Percentiles rank a stretch among this genome's conserved stretches.
Conservation (phyloP, 2,888 invertebrate species). For the Prenolepis imparis region DNA sequence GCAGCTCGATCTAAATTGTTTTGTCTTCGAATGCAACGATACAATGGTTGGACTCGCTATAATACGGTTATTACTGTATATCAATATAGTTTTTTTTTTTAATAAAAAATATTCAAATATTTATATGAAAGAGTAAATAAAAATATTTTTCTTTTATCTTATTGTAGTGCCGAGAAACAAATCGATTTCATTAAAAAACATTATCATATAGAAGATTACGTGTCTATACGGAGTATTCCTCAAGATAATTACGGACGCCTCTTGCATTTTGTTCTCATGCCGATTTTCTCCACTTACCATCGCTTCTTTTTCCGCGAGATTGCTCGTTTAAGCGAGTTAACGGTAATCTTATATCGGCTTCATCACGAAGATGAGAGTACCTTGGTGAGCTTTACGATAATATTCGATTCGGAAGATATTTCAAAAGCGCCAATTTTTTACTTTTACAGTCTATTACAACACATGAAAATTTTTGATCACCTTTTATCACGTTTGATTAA, state of each 20-base stretch:
- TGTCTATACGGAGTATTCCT: constrained; percentile 79
- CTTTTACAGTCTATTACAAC: neutral
- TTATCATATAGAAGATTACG: constrained; percentile 85
- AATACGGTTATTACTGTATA: constrained; percentile 85
- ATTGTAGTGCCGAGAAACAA: constrained; percentile 47
- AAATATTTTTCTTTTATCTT: neutral
- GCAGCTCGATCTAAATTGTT: constrained; percentile 82
- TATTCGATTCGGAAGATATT: neutral
- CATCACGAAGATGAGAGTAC: constrained; percentile 78
- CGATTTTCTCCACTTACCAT: constrained; percentile 88
- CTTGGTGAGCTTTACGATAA: constrained; percentile 64
- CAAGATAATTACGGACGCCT: constrained; percentile 85
- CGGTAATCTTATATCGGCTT: constrained; percentile 88
- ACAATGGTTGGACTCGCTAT: constrained; percentile 87
- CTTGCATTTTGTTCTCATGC: constrained; percentile 87
- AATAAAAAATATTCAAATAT: neutral
- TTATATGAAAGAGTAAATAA: neutral
- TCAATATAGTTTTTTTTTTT: neutral
- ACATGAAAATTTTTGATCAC: neutral
- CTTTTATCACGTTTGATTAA: neutral
- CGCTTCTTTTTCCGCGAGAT: constrained; percentile 89
- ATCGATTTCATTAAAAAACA: constrained; percentile 50
- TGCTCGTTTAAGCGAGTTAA: constrained; percentile 87
- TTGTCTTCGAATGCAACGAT: constrained; percentile 85
- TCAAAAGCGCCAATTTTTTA: neutral